A percentile compares a stretch with the other conserved stretches of the same genome.
Conservation (phyloP, 2,888 invertebrate species). For the Syrista parreyssii region DNA sequence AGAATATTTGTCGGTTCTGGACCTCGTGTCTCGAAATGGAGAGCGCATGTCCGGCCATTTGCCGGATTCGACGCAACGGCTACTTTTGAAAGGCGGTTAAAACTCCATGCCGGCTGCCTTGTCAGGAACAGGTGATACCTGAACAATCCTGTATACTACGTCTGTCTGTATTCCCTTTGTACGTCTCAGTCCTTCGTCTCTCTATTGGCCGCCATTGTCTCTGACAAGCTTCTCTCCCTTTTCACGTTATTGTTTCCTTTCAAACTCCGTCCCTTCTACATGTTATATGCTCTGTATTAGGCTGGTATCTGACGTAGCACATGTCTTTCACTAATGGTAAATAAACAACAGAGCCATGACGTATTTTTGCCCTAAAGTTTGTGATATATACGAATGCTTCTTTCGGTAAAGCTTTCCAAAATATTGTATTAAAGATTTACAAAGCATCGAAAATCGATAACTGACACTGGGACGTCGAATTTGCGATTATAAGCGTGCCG, state of each 20-base stretch:
- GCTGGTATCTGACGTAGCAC: neutral
- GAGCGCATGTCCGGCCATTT: neutral
- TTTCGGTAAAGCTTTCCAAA: too few species aligned
- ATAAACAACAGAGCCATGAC: neutral
- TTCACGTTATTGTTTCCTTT: neutral
- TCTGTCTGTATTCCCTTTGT: neutral
- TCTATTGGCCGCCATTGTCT: neutral
- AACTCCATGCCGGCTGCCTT: neutral
- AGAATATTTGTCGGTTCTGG: neutral
- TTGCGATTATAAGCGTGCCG: neutral
- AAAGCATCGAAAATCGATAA: neutral
- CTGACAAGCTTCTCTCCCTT: neutral
- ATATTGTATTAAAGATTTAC: neutral
- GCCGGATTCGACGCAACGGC: neutral
- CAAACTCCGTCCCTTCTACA: neutral
- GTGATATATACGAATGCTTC: too few species aligned
- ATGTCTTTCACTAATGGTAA: neutral
- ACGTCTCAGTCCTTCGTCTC: neutral
- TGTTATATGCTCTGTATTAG: neutral
- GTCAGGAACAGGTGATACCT: neutral
- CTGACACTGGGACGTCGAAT: neutral
- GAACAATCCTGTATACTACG: neutral
- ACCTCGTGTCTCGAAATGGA: neutral
- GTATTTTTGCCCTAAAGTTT: neutral
- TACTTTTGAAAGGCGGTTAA: neutral